A percentile compares a stretch with the other conserved stretches of the same genome.
These are phyloP conservation scores for Ectemnius continuus DNA, from an alignment of 2,888 invertebrate species.

Conservation along the genomic window DNA sequence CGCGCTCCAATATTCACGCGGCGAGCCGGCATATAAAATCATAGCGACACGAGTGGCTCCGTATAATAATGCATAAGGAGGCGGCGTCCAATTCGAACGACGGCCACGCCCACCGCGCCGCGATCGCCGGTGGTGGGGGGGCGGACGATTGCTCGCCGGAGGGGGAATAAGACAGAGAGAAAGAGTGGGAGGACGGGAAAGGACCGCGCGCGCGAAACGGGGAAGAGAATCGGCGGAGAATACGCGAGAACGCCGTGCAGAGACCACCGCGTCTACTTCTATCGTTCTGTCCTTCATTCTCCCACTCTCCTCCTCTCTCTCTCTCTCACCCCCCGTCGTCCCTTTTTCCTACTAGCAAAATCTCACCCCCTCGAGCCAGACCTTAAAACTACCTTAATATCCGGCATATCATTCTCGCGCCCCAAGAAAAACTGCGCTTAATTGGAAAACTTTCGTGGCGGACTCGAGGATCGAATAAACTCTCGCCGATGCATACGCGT, in stretches of 20 bases:
- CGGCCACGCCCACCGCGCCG: constrained; percentile 69
- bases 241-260: neutral
- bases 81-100: constrained; percentile 66
- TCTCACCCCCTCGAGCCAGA: neutral
- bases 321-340: neutral
- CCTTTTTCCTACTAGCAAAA: neutral
- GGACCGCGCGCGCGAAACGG: constrained; percentile 10
- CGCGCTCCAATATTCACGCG: constrained; percentile 62
- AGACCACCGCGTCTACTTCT: neutral
- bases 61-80: constrained; percentile 78
- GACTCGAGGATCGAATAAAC: neutral
- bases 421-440: too few relatives aligned
- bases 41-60: constrained; percentile 72
- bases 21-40: constrained; percentile 74
- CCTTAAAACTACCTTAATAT: neutral
- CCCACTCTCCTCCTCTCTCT: too few relatives aligned
- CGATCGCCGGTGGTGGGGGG: constrained; percentile 56
- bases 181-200: constrained; percentile 37
- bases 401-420: too few relatives aligned
- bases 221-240: constrained; percentile 14
- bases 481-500: too few relatives aligned
- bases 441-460: too few relatives aligned
- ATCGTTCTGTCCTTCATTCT: neutral
- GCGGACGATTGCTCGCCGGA: constrained; percentile 34
- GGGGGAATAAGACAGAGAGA: constrained; percentile 65